Percentiles rank a stretch among this genome's conserved stretches.
Evolutionary conservation across 2,113 vertebrate species (phyloP).

Genomic region (Sigmodon hispidus): DNA sequence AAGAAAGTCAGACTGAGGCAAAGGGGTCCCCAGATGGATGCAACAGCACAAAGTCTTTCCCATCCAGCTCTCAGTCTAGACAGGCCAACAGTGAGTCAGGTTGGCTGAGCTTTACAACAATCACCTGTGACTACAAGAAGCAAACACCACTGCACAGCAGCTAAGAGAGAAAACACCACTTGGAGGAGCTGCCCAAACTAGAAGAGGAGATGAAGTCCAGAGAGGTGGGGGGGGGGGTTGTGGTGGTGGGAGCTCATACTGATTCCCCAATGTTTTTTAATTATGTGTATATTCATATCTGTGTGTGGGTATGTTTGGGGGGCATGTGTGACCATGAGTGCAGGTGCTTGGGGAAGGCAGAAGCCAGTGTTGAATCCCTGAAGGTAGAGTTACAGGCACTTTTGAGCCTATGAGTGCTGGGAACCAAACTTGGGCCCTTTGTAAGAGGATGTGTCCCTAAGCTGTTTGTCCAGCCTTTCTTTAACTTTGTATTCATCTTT

Average conservation of each 20-base stretch:
- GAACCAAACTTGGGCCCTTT: not conserved
- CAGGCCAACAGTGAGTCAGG: not conserved
- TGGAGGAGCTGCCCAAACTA: not conserved
- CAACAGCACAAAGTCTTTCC: not conserved
- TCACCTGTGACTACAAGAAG: not conserved
- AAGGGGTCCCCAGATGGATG: not conserved
- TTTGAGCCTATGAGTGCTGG: not conserved
- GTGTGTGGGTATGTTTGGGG: too few relatives aligned
- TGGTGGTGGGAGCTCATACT: not conserved
- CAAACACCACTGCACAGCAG: too few relatives aligned
- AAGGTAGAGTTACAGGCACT: not conserved
- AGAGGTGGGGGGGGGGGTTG: not conserved
- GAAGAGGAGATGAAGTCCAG: not conserved
- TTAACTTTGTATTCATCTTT: constrained; percentile 47
- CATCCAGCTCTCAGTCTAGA: not conserved
- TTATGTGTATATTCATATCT: not conserved
- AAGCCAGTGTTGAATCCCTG: not conserved
- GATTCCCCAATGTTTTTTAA: not conserved
- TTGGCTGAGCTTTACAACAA: not conserved
- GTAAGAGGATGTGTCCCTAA: not conserved
- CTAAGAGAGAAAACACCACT: not conserved
- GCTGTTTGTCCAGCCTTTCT: not conserved
- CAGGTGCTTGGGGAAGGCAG: not conserved
- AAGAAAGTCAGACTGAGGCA: not conserved
- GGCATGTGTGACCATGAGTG: not conserved